phyloP scores from a whole-genome alignment of 2,113 vertebrate genomes.

The Bambusicola thoracicus region DNA sequence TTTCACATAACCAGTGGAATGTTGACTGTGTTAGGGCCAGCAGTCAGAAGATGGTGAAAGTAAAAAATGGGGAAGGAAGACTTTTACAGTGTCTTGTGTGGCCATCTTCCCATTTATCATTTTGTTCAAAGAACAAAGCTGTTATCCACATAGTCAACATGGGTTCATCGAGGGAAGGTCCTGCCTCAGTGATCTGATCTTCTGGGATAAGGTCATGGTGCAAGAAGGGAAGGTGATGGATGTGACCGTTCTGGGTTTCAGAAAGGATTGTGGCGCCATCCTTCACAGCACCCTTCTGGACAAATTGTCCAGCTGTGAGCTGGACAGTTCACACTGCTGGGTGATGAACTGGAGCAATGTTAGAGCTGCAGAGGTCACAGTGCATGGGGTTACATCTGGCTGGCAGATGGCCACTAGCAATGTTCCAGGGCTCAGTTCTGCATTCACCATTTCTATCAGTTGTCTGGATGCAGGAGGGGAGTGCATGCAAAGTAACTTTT shows the following conservation, averaged over 20 bases:
- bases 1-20: conserved; percentile 22
- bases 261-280: not conserved
- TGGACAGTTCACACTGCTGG: not conserved
- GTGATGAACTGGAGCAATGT: not conserved
- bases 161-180: not conserved
- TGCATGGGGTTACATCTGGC: not conserved
- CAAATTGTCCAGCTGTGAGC: no score
- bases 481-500: no score
- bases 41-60: not conserved
- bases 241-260: not conserved
- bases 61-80: conserved; percentile 16
- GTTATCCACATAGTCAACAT: not conserved
- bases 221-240: not conserved
- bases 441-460: not conserved
- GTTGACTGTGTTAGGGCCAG: not conserved
- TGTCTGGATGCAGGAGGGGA: not conserved
- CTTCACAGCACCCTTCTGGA: not conserved
- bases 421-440: not conserved
- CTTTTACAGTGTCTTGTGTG: not conserved
- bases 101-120: not conserved
- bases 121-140: not conserved
- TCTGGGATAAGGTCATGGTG: not conserved
- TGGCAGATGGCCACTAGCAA: not conserved
- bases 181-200: not conserved
- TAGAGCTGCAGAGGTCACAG: not conserved